Evolutionary conservation across 2,113 vertebrate genomes (phyloP), one percentile per base, ranked within the genome.

Genomic region (Ancistrus triradiatus): DNA sequence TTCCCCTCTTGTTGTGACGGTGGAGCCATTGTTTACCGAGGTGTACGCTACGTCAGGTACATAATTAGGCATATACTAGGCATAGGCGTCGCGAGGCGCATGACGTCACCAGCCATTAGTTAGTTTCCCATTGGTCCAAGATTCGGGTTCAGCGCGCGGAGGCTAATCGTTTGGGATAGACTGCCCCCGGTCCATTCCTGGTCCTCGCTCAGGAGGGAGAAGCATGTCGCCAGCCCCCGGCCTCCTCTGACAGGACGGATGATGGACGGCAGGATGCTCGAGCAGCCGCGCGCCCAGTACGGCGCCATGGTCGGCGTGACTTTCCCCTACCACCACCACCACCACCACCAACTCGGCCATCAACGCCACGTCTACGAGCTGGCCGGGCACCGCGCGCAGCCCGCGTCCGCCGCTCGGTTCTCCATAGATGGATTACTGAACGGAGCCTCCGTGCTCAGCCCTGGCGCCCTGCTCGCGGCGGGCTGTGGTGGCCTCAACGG

Each of bases 361-460:
- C 57, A 59, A 79, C 92, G 91, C 81, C 94, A 94, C 75, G 89
- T 96, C 80, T 97, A 92, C 83, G 94, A 97, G 82, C 86, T 97
- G 75, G 85, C 92, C 77, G 91, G 92, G n/a, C 93, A 93, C 83
- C 93, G 92, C 87, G 91, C 95, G 70, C 93, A 93, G 79, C 85
- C 92, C 25, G 81, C 88, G 47, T 80, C 87, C 77, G 85, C 88
- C 8, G 92, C 93, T 13, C 93, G 94, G 73, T 98, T 97, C 88
- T 94, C 94, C 73, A 97, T 97, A 88, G 95, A 98, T 86, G 95
- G 95, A 88, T 93, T 98, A 91, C 86, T 98, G 59, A 93, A 90
- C 84, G 90, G 94, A 44, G 90, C 90, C 76, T 94, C 94, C 19
- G 92, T 94, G 77, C 89, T 93, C 81, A 88, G 85, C 80, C 88